Evolutionary conservation across 1,140 invertebrate species (phyloP), one percentile per base, ranked within the genome.

Genomic region (Orius insidiosus): DNA sequence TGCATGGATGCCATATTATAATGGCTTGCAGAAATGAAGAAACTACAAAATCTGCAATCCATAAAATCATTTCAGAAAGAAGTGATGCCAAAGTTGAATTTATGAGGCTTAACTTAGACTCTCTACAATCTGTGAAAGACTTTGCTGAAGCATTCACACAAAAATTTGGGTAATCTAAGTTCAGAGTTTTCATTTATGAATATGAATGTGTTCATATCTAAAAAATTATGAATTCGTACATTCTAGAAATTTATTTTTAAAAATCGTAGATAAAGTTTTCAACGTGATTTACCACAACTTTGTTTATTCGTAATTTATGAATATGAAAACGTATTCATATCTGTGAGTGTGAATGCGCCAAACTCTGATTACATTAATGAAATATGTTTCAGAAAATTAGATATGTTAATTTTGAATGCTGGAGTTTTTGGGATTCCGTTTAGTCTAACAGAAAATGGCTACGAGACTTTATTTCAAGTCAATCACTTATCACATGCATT

Each of bases 361-460:
- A n/a, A n/a, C n/a, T n/a, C n/a, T n/a, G n/a, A n/a, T n/a, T n/a
- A n/a, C n/a, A n/a, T n/a, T n/a, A n/a, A n/a, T n/a, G n/a, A n/a
- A n/a, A 24, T 24, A 3, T 4, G 7, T 24, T 68, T 53, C 58
- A 89, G 85, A 56, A 71, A 74, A 51, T 64, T 95, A 15, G 74
- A 95, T 59, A 79, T 88, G 44, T 63, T 97, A 19, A 83, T 95
- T 53, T 63, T 94, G 38, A 97, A 97, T 71, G 90, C 92, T 47
- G 92, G 78, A 31, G 77, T 94, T 1, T 89, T 93, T 67, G 82
- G 74, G 24, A 51, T 82, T 34, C 74, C 79, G 2, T 79, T 80
- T 62, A 68, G 68, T 11, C 61, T 76, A 46, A 94, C 89, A n/a
- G 70, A 74, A 50, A 86, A 97, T 67, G 79, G 81, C 38, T 74